A percentile compares a stretch with the other conserved stretches of the same genome.
These are phyloP conservation scores for Candidula unifasciata DNA, from an alignment of 2,888 invertebrate species.

Conservation along the genomic window DNA sequence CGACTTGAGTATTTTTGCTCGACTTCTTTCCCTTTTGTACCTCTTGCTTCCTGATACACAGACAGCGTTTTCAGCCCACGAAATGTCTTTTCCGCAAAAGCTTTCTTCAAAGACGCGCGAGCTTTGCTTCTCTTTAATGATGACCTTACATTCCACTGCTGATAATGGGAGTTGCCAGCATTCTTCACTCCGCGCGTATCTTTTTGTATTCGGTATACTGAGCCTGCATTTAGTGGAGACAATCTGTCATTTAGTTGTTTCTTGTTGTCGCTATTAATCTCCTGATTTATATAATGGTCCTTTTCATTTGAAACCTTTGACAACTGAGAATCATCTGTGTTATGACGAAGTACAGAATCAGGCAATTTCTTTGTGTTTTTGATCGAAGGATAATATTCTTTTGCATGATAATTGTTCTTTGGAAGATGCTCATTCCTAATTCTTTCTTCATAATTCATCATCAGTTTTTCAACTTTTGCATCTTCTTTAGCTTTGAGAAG, in stretches of 20 bases:
- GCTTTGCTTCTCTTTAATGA: constrained; percentile 62
- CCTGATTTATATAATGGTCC: background rate
- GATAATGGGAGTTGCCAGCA: constrained; percentile 11
- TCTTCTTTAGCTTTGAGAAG: constrained; percentile 51
- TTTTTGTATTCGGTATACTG: background rate
- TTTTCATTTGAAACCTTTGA: too few relatives aligned
- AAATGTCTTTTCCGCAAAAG: constrained; percentile 53
- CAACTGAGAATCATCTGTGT: background rate
- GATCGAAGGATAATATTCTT: constrained; percentile 10
- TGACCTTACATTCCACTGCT: constrained; percentile 38
- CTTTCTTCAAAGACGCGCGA: constrained; percentile 60
- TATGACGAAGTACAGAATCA: background rate
- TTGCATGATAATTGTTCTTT: background rate
- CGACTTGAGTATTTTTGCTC: constrained; percentile 53
- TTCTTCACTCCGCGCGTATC: constrained; percentile 19
- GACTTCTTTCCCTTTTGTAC: constrained; percentile 44
- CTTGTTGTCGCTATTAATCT: background rate
- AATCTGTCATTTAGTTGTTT: background rate
- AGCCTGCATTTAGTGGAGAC: background rate
- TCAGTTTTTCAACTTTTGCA: constrained; percentile 49
- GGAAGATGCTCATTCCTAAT: constrained; percentile 37
- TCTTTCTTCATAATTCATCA: constrained; percentile 53
- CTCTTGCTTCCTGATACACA: constrained; percentile 35
- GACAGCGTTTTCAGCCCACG: background rate
- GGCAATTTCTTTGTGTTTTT: background rate